Percentiles rank a stretch among this genome's conserved stretches.
Conservation (phyloP, 2,797 vertebrate species). For the Antennarius maculatus region DNA sequence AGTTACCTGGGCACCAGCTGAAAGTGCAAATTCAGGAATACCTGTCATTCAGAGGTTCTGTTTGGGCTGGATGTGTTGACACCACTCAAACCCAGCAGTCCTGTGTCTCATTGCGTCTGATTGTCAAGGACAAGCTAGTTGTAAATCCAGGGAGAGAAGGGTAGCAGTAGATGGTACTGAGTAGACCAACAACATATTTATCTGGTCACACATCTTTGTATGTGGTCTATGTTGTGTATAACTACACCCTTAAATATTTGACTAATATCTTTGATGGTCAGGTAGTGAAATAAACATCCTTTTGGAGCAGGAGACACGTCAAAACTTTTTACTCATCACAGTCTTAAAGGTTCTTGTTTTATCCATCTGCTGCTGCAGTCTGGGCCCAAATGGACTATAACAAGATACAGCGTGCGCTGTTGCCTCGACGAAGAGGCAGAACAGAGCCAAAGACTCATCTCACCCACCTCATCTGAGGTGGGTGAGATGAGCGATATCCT, state of each 20-base stretch:
- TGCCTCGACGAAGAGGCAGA: slow-evolving; percentile 13
- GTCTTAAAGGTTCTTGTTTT: slow-evolving; percentile 53
- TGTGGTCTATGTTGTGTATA: too few relatives aligned
- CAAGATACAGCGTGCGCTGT: slow-evolving; percentile 19
- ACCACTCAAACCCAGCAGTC: slow-evolving; percentile 11
- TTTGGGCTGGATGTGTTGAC: background rate
- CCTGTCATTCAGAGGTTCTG: background rate
- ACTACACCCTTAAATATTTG: background rate
- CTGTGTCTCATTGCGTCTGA: slow-evolving; percentile 19
- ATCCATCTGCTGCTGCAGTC: slow-evolving; percentile 67
- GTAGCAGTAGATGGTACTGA: background rate
- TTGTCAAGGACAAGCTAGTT: slow-evolving; percentile 45
- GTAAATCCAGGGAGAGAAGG: slow-evolving; percentile 37
- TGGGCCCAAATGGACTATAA: slow-evolving; percentile 55
- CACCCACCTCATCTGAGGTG: slow-evolving; percentile 26
- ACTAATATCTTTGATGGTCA: background rate
- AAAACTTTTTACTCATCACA: slow-evolving; percentile 32
- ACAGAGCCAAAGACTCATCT: slow-evolving; percentile 26
- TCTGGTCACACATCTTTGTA: slow-evolving; percentile 28
- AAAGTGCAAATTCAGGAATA: slow-evolving; percentile 20
- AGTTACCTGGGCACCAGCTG: slow-evolving; percentile 2
- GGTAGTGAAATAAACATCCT: too few relatives aligned
- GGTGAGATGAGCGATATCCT: slow-evolving; percentile 38
- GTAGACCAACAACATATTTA: background rate
- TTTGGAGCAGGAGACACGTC: slow-evolving; percentile 24